Base-by-base conservation (phyloP, 2,797 vertebrate genomes). In the Anabacerthia variegaticeps region DNA sequence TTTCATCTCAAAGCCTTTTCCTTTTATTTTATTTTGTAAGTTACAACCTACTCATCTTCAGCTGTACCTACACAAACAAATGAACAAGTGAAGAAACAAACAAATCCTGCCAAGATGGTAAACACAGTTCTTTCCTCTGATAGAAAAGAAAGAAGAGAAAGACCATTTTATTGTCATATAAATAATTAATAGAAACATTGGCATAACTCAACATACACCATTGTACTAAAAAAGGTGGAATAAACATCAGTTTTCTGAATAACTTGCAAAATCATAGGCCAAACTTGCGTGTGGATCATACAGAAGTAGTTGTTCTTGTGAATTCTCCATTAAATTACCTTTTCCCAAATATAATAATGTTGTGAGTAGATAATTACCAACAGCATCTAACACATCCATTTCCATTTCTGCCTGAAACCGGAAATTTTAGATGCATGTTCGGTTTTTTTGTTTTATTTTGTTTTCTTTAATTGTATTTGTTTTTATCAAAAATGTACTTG, bases 131-230 rank as follows among this genome's bases (percentile, higher is more conserved):
- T 13, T 71, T 86, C 34, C 22, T 74, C 37, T 12, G 9, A 32
- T 14, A 17, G 15, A 68, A 83, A 80, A 69, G 11, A 81, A 91
- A 10, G 2, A 49, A 65, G 4, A 39, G 12, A 44, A 59, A 41
- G 12, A 59, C 10, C n/a, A 12, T 11, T 74, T 73, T 75, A 17
- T 84, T 85, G 54, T 26, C 39, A 66, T 36, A 8, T 7, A 58
- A 41, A 7, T 54, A 49, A 36, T 73, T 69, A 81, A 52, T 5
- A 19, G 13, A 74, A 34, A 52, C 34, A 13, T 36, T 67, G 32
- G 43, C 48, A 52, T 26, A 90, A 27, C 14, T 69, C 2, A 21
- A 56, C 3, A 12, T 28, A 23, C 0, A 0, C 1, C 2, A 30
- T 41, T 67, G 39, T 36, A 78, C 7, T 56, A 54, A 24, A 87